Percentiles rank a stretch among this genome's conserved stretches.
These are phyloP conservation scores for Spilarctia lutea DNA, from an alignment of 2,888 invertebrate genomes.

Conservation along the genomic window DNA sequence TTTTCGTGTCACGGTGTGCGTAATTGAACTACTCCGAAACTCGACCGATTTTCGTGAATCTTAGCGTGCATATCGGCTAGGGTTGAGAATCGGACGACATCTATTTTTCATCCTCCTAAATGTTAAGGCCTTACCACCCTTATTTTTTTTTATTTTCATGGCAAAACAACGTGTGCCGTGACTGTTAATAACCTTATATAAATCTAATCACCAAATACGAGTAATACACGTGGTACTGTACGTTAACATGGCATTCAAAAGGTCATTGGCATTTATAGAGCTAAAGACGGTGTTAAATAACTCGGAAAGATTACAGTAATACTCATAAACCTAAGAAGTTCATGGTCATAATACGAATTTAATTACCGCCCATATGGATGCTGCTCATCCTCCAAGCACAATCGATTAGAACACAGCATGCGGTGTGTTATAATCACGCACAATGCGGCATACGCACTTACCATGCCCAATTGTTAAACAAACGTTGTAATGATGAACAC, in stretches of 20 bases:
- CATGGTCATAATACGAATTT: constrained; percentile 11
- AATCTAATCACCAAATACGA: not conserved
- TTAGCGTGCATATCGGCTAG: no score
- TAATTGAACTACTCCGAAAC: no score
- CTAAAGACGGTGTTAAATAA: not conserved
- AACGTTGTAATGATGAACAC: constrained; percentile 34
- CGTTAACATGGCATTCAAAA: not conserved
- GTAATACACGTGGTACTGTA: not conserved
- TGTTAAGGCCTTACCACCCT: no score
- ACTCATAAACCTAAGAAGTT: constrained; percentile 3
- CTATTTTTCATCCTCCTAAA: no score
- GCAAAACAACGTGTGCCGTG: no score
- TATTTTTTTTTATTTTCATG: no score
- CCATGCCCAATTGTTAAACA: constrained; percentile 27
- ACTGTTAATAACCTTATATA: not conserved
- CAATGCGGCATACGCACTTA: constrained; percentile 2
- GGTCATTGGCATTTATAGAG: not conserved
- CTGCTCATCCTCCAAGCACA: constrained; percentile 12
- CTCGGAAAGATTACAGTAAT: constrained; percentile 9
- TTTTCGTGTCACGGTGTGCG: no score
- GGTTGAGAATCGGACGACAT: no score
- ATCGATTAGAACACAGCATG: constrained; percentile 12
- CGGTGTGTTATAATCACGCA: constrained; percentile 6
- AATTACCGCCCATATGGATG: constrained; percentile 10
- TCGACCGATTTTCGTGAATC: no score